Conservation (phyloP, 2,888 invertebrate genomes). For the Nematopogon swammerdamellus region DNA sequence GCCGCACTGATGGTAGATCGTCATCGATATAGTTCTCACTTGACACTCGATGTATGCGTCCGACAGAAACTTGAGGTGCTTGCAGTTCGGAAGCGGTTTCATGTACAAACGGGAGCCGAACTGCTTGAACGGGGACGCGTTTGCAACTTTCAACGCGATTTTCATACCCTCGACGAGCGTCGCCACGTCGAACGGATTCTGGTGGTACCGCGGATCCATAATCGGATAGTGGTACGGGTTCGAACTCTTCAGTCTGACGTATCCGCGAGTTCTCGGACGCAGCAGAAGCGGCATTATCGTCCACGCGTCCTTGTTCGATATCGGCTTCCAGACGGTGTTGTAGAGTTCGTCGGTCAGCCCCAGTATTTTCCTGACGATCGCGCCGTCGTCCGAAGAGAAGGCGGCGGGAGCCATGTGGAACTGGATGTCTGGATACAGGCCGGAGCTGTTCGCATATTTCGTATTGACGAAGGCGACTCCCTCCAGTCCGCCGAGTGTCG, state of each 20-base stretch:
- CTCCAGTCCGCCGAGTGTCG: slow-evolving; percentile 83
- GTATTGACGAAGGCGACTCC: slow-evolving; percentile 86
- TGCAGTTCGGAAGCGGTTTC: slow-evolving; percentile 76
- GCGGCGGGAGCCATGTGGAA: slow-evolving; percentile 93
- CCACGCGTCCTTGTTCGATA: slow-evolving; percentile 76
- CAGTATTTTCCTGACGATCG: slow-evolving; percentile 70
- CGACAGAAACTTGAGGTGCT: slow-evolving; percentile 66
- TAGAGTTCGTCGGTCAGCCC: slow-evolving; percentile 79
- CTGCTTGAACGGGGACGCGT: slow-evolving; percentile 74
- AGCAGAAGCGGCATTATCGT: slow-evolving; percentile 83
- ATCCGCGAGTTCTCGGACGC: slow-evolving; percentile 76
- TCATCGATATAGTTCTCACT: slow-evolving; percentile 83
- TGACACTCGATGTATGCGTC: slow-evolving; percentile 87
- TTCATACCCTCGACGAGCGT: slow-evolving; percentile 83
- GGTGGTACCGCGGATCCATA: slow-evolving; percentile 91
- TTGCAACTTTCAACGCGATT: slow-evolving; percentile 68
- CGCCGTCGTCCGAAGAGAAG: slow-evolving; percentile 75
- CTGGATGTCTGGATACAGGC: slow-evolving; percentile 84
- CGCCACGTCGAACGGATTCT: slow-evolving; percentile 72
- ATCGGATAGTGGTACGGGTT: slow-evolving; percentile 86
- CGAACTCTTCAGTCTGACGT: slow-evolving; percentile 68
- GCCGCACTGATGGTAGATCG: slow-evolving; percentile 86
- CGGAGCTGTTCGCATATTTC: slow-evolving; percentile 72
- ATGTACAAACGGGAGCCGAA: slow-evolving; percentile 75
- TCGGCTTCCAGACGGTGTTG: slow-evolving; percentile 75